Percentiles rank a stretch among this genome's conserved stretches.
phyloP scores from a whole-genome alignment of 92 coral and sea anemone genomes.

The Actinernus sp. region DNA sequence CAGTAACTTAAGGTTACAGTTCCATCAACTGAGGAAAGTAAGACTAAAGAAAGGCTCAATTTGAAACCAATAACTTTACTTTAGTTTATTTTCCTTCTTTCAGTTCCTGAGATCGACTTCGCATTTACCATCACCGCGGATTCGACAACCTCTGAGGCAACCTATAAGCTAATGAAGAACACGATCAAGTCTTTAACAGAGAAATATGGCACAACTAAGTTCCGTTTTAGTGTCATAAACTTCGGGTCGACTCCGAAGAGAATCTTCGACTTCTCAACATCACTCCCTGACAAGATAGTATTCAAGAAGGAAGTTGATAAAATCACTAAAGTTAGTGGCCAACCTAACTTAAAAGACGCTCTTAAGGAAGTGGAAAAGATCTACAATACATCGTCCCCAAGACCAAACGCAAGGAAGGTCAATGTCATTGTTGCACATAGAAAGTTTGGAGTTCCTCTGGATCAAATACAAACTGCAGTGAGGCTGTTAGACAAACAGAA shows the following conservation, averaged over 20 bases:
- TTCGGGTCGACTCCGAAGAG: slow-evolving; percentile 6
- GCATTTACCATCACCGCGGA: slow-evolving; percentile 6
- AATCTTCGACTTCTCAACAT: slow-evolving; percentile 1
- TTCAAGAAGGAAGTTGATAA: slow-evolving; percentile 11
- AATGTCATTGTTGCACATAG: slow-evolving; percentile 6
- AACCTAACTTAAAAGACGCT: slow-evolving; percentile 6
- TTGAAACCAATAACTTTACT: too few species aligned
- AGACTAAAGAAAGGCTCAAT: too few species aligned
- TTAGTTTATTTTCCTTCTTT: too few species aligned
- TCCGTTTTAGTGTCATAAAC: slow-evolving; percentile 21
- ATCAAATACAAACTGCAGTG: slow-evolving; percentile 5
- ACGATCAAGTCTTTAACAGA: slow-evolving; percentile 15
- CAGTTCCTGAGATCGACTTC: slow-evolving; percentile 34
- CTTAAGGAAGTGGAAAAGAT: slow-evolving; percentile 8
- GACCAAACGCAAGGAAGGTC: slow-evolving; percentile 21
- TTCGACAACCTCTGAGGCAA: background rate
- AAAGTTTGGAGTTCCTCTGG: background rate
- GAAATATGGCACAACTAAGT: slow-evolving; percentile 20
- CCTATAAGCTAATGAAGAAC: slow-evolving; percentile 1
- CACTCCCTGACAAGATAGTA: slow-evolving; percentile 23
- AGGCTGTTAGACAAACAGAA: slow-evolving; percentile 7
- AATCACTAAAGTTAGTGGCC: slow-evolving; percentile 1
- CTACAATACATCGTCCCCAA: slow-evolving; percentile 4
- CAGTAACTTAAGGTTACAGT: too few species aligned
- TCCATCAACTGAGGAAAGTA: too few species aligned